Evolutionary conservation across 2,113 vertebrate genomes (phyloP), one percentile per base, ranked within the genome.

Genomic region (Clarias macrocephalus): DNA sequence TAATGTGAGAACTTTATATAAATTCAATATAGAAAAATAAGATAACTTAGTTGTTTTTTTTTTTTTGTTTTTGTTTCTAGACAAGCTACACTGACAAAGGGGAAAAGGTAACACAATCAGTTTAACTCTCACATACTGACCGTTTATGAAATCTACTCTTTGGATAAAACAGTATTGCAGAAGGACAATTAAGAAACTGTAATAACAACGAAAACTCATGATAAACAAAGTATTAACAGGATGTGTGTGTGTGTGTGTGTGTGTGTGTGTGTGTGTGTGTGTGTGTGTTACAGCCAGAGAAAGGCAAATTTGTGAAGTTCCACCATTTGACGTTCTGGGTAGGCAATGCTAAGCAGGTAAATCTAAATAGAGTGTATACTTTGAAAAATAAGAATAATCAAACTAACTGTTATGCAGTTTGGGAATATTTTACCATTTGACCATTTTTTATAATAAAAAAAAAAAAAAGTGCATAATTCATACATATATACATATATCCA

Each of bases 291-390:
- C 62, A 96, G 96, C 95, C 73, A 18, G 88, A 89, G 68, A 93
- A 84, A 83, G 96, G 96, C 88, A 93, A 86, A 89, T 96, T 95
- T 91, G 10, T 96, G 60, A 93, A 33, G 84, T 96, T 96, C 91
- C 96, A 96, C 89, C 96, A 96, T 90, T 0, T 96, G 60, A 96
- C 94, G 33, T 96, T 96, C 90, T 96, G 96, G 96, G 96, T 96
- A n/a, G 95, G 96, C 90, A 96, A 96, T 86, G 96, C 96, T 81
- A 96, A 96, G 91, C 96, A 96, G 95, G 96, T 96, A 88, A 90
- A 92, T 85, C 62, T 60, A 0, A 59, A 1, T 21, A 42, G 13
- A 37, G 5, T 23, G 30, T 11, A 37, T 2, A 62, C 10, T 48
- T 48, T 42, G 18, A 23, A 2, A 73, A 7, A 73, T 33, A 37